Percentiles rank a stretch among this genome's conserved stretches.
Evolutionary conservation across 2,888 invertebrate species (phyloP).

Genomic region (Blastobasis adustella): DNA sequence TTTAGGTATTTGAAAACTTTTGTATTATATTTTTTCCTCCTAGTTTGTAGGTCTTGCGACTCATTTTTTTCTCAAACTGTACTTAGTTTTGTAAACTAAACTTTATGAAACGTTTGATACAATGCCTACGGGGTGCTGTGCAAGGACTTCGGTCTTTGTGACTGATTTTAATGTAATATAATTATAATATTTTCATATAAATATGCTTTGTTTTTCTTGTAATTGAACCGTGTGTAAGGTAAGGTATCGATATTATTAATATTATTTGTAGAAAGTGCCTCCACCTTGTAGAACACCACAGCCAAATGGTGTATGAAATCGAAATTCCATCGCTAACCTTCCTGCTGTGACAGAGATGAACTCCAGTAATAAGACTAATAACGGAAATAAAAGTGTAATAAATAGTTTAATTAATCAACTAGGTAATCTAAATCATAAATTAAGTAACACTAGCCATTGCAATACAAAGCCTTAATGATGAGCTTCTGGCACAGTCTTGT

Average conservation of each 20-base stretch:
- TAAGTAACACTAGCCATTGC: too few species aligned
- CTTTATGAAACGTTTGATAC: slow-evolving; percentile 63
- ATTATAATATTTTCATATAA: slow-evolving; percentile 55
- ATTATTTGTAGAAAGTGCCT: too few species aligned
- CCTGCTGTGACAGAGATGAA: too few species aligned
- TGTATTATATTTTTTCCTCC: slow-evolving; percentile 61
- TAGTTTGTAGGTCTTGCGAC: slow-evolving; percentile 51
- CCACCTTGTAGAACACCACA: too few species aligned
- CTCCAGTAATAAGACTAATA: too few species aligned
- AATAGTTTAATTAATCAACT: too few species aligned
- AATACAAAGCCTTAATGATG: too few species aligned
- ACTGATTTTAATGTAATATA: slow-evolving; percentile 47
- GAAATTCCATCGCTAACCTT: too few species aligned
- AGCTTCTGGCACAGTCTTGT: too few species aligned
- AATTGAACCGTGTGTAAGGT: neutral
- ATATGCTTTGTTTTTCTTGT: slow-evolving; percentile 22
- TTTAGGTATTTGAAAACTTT: slow-evolving; percentile 36
- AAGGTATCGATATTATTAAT: neutral
- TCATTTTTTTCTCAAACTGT: slow-evolving; percentile 30
- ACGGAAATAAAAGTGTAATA: too few species aligned
- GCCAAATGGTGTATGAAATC: too few species aligned
- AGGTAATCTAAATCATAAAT: too few species aligned
- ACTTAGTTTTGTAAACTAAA: slow-evolving; percentile 27
- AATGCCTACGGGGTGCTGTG: slow-evolving; percentile 49
- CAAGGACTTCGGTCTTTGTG: slow-evolving; percentile 49